Percentiles rank a stretch among this genome's conserved stretches.
Evolutionary conservation across 2,797 vertebrate genomes (phyloP).

Genomic region (Argya squamiceps): DNA sequence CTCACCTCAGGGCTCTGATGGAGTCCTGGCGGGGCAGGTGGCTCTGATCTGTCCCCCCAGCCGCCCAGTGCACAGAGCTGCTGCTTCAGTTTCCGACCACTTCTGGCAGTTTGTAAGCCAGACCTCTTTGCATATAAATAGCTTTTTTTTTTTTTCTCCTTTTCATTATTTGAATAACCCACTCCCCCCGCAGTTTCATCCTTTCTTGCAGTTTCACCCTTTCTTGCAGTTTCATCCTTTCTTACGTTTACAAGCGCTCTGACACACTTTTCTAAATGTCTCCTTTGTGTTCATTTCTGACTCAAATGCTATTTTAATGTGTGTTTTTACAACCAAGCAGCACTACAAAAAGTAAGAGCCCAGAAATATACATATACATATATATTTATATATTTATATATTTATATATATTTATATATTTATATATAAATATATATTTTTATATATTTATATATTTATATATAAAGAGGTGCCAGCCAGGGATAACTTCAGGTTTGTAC

Average conservation of each 20-base stretch:
- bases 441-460: no score
- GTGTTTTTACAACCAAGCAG: not conserved
- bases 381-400: not conserved
- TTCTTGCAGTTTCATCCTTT: not conserved
- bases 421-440: no score
- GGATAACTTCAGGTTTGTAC: not conserved
- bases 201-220: not conserved
- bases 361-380: not conserved
- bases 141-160: not conserved
- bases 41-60: not conserved
- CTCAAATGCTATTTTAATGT: not conserved
- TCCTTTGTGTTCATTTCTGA: not conserved
- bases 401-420: no score
- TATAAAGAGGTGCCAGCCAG: not conserved
- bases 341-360: not conserved
- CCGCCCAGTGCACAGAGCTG: not conserved
- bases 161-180: constrained; percentile 36
- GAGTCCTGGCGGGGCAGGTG: not conserved
- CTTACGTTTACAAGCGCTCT: not conserved
- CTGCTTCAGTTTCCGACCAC: not conserved
- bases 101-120: not conserved
- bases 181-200: not conserved
- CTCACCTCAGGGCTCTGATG: accelerated
- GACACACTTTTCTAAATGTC: not conserved
- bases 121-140: constrained; percentile 32